Evolutionary conservation across 2,797 vertebrate species (phyloP).

Genomic region (Streptopelia turtur): DNA sequence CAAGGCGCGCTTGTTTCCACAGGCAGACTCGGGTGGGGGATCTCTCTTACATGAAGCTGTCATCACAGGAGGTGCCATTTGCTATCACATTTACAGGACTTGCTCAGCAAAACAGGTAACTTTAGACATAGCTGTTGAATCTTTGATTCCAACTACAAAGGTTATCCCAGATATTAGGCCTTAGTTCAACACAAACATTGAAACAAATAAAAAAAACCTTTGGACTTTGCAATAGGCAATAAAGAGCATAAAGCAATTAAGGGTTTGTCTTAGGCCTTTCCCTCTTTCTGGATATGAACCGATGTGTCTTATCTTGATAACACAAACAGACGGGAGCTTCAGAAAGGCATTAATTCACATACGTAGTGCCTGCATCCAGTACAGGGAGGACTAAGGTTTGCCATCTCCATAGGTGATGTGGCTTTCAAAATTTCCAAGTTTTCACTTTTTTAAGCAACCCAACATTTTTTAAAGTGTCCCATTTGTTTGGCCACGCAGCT

Average conservation of each 20-base stretch:
- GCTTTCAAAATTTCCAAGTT: neutral
- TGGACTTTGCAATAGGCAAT: neutral
- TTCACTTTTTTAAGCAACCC: neutral
- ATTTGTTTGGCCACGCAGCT: rapidly evolving
- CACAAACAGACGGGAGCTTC: neutral
- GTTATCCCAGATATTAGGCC: neutral
- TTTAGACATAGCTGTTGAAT: neutral
- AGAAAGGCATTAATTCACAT: neutral
- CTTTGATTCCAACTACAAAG: neutral
- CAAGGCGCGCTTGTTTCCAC: neutral
- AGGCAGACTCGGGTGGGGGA: neutral
- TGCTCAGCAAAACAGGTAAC: neutral
- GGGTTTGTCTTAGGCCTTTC: neutral
- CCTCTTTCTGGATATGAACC: neutral
- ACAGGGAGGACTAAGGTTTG: neutral
- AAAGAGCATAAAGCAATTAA: neutral
- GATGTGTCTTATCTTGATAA: neutral
- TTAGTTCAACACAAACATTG: neutral
- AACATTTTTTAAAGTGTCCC: neutral
- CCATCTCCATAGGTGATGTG: neutral
- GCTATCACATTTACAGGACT: too few relatives aligned
- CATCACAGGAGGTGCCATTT: neutral
- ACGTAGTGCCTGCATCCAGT: neutral
- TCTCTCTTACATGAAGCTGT: neutral
- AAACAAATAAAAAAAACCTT: neutral